These are phyloP conservation scores for Hydrolagus affinis DNA, from an alignment of 2,113 vertebrate genomes.

Conservation along the genomic window DNA sequence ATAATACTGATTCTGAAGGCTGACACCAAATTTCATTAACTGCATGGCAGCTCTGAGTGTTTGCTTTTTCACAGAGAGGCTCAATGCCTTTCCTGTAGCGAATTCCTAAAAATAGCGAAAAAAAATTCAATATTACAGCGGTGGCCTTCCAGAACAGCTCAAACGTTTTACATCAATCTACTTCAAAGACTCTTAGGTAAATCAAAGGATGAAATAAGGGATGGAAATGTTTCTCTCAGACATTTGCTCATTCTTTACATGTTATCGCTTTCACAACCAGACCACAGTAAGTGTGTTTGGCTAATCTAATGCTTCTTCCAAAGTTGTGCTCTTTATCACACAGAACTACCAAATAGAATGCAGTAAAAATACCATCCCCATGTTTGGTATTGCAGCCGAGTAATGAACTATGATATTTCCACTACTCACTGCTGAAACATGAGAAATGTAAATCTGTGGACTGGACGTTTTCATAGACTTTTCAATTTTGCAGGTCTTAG, in stretches of 20 bases:
- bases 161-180: not conserved
- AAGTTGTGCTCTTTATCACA: not conserved
- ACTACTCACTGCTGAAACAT: not conserved
- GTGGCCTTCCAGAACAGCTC: no score
- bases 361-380: not conserved
- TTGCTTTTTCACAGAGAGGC: not conserved
- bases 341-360: not conserved
- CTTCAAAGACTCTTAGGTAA: not conserved
- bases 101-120: not conserved
- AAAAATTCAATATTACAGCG: not conserved
- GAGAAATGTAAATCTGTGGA: not conserved
- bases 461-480: not conserved
- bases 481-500: not conserved
- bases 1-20: not conserved
- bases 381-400: not conserved
- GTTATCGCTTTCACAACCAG: not conserved
- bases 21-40: not conserved
- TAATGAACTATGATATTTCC: not conserved
- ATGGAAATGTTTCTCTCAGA: not conserved
- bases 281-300: not conserved
- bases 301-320: not conserved
- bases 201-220: not conserved
- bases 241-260: not conserved
- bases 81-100: not conserved
- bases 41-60: not conserved